Percentiles rank a stretch among this genome's conserved stretches.
Evolutionary conservation across 1,140 invertebrate species (phyloP).

Genomic region (Drosophila nebulosa): DNA sequence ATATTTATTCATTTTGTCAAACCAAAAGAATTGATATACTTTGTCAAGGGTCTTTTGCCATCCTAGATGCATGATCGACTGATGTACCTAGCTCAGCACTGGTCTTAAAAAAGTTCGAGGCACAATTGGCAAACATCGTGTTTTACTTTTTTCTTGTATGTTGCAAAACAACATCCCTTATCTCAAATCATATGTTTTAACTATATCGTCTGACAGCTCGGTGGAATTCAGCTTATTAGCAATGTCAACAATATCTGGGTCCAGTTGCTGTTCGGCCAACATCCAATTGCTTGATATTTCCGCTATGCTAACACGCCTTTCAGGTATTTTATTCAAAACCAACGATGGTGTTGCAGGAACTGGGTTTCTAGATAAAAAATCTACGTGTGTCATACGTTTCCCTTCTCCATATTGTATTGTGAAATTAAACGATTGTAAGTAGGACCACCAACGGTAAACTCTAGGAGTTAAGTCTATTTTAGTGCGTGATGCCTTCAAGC

Average conservation of each 20-base stretch:
- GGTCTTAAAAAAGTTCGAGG: slow-evolving; percentile 4
- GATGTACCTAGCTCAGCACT: slow-evolving; percentile 8
- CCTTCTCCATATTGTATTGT: slow-evolving; percentile 4
- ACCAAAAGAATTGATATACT: no score
- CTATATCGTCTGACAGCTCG: slow-evolving; percentile 13
- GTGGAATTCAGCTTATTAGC: slow-evolving; percentile 8
- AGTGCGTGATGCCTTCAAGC: background rate
- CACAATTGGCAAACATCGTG: slow-evolving; percentile 12
- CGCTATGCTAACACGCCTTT: background rate
- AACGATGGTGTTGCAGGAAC: no score
- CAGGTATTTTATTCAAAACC: background rate
- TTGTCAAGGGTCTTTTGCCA: no score
- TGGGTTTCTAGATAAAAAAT: no score
- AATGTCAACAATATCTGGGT: background rate
- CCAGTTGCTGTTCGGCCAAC: slow-evolving; percentile 9
- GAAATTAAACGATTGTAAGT: background rate
- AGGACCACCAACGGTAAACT: background rate
- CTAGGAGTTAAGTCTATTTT: slow-evolving; percentile 3
- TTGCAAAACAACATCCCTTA: no score
- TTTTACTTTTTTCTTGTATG: background rate
- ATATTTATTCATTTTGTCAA: background rate
- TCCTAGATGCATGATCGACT: slow-evolving; percentile 6
- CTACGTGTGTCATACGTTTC: slow-evolving; percentile 11
- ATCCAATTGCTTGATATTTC: slow-evolving; percentile 12
- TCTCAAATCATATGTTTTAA: slow-evolving; percentile 13